Conservation (phyloP, 1,140 invertebrate species). For the Drosophila nebulosa region DNA sequence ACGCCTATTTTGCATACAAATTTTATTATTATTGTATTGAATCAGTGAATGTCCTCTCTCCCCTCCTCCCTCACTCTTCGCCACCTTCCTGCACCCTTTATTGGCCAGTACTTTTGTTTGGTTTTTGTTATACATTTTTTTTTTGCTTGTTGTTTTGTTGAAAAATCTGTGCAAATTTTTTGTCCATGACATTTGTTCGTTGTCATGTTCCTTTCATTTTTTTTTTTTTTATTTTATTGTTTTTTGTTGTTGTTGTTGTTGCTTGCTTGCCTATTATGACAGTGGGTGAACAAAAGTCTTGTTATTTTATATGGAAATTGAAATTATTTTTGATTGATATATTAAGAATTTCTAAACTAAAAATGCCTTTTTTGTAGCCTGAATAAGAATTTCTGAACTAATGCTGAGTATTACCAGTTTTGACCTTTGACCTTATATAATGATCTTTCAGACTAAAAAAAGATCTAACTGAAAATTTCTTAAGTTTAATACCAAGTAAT, state of each 20-base stretch:
- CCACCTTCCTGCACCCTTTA: not conserved
- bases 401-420: too few species aligned
- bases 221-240: not conserved
- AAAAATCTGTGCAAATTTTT: slow-evolving; percentile 67
- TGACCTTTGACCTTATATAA: too few species aligned
- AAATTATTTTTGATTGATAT: not conserved
- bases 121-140: slow-evolving; percentile 27
- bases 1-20: slow-evolving; percentile 79
- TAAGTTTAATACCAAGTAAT: too few species aligned
- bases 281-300: not conserved
- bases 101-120: slow-evolving; percentile 29
- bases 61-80: slow-evolving; percentile 7
- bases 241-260: not conserved
- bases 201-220: slow-evolving; percentile 60
- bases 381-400: too few species aligned
- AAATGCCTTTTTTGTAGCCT: not conserved
- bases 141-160: slow-evolving; percentile 19
- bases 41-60: slow-evolving; percentile 1
- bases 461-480: too few species aligned
- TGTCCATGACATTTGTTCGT: slow-evolving; percentile 68
- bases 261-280: slow-evolving; percentile 23
- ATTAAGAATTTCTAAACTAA: not conserved
- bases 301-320: not conserved
- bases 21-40: slow-evolving; percentile 76
- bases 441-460: too few species aligned